Base-by-base conservation (phyloP, 2,888 invertebrate genomes). In the Tortricodes alternella region DNA sequence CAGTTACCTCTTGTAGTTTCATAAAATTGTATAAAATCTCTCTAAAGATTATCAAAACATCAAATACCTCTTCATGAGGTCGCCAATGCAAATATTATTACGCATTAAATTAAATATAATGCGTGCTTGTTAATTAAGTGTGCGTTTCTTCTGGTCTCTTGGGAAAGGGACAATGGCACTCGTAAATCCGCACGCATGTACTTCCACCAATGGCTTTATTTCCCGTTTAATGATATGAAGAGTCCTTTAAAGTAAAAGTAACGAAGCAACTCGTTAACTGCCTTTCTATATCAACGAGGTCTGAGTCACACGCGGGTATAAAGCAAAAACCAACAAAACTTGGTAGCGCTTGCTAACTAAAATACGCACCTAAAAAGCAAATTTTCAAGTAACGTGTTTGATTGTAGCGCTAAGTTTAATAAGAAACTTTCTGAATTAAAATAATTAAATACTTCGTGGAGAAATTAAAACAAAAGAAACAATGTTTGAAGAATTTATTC, bases 201-300 rank as follows among this genome's bases (percentile, higher is more conserved):
- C 23, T 39, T 39, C 23, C 16, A 23, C 43, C 51, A 6, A 18
- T 35, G 7, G 18, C 13, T 35, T 23, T 32, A 21, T 16, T 41
- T 6, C 13, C 15, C 21, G 41, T 43, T 43, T 19, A 34, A 35
- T 24, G 24, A 24, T 27, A 13, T 43, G 19, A 46, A 37, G 21
- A 8, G 27, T 9, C 18, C 39, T 9, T 11, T n/a, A 46, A 32
- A 32, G 39, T 46, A 39, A 34, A 53, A 34, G 39, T 32, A 50
- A 32, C 21, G 32, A 15, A 4, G n/a, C 11, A 53, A 46, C 41
- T 48, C 11, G 23, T 46, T 46, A 53, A 48, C 24, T 34, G 41
- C 35, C 41, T 24, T 19, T 48, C 19, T 16, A 41, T 48, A 24
- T 48, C 11, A 27, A 35, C 18, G n/a, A 27, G 15, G 32, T 34